Evolutionary conservation across 2,797 vertebrate species (phyloP), one percentile per base, ranked within the genome.

Genomic region (Catostomus latipinnis): DNA sequence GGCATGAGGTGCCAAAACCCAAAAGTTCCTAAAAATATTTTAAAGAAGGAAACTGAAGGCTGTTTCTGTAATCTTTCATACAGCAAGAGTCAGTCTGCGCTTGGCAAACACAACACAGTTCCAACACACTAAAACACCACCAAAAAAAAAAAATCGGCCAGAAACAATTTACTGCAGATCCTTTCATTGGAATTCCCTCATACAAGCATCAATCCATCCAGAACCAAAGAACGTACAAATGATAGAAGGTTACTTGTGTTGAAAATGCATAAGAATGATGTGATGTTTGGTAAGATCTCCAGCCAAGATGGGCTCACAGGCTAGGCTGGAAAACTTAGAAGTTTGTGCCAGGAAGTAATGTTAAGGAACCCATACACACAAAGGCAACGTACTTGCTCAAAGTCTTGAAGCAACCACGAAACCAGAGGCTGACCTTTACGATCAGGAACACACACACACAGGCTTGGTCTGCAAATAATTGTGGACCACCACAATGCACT

Each of bases 161-260:
- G n/a, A 49, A 57, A 71, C 80, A 34, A 34, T 79, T 86, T 79
- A 83, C 82, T 67, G 62, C 45, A 52, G 57, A 56, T 78, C 77
- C 61, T 60, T 78, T 71, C 70, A 75, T 65, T 63, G 61, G 77
- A 56, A 34, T 34, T 34, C 22, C 22, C 12, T 66, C 70, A 11
- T 50, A 18, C 46, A 6, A 66, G 61, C 69, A 65, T 79, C 69
- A 49, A 58, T 53, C 60, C 52, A 68, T 69, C 65, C 68, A 72
- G 69, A 81, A 77, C 61, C 53, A 48, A 18, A 71, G 66, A 13
- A 72, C 45, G 57, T 11, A 68, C 54, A 46, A 46, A 66, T 14
- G 66, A 68, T 48, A 52, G 16, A 58, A 4, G 70, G 12, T 11
- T 53, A 65, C 57, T 72, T 22, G 43, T 34, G 70, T 62, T 66